Conservation (phyloP, 2,113 vertebrate genomes). For the Thomomys bottae region DNA sequence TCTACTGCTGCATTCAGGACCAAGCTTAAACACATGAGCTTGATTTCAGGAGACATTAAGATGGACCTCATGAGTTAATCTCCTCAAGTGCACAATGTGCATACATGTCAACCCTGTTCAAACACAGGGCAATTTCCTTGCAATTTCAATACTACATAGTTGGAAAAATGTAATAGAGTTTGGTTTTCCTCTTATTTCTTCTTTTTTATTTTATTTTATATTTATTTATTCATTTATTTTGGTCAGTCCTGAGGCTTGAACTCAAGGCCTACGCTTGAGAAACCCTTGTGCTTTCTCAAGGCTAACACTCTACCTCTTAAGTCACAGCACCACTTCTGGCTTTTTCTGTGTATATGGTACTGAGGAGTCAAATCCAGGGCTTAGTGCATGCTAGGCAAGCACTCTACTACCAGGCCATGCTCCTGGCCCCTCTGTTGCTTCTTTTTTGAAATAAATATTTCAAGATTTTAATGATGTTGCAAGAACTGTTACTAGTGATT, state of each 20-base stretch:
- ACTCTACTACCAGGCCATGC: too few relatives aligned
- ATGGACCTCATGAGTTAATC: not conserved
- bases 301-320: too few relatives aligned
- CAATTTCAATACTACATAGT: not conserved
- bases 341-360: too few relatives aligned
- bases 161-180: not conserved
- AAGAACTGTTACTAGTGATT: not conserved
- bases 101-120: not conserved
- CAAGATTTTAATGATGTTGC: not conserved
- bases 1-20: not conserved
- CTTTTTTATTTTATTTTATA: too few relatives aligned
- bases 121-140: not conserved
- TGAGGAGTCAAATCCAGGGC: too few relatives aligned
- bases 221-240: too few relatives aligned
- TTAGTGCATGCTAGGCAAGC: too few relatives aligned
- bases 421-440: not conserved
- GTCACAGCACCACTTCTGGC: too few relatives aligned
- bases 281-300: too few relatives aligned
- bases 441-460: conserved; percentile 12
- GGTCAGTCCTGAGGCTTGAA: too few relatives aligned
- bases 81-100: not conserved
- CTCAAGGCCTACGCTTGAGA: too few relatives aligned
- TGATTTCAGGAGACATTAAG: not conserved
- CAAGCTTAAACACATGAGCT: not conserved
- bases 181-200: not conserved